Evolutionary conservation across 2,888 invertebrate genomes (phyloP).

Genomic region (Drosophila paucipuncta): DNA sequence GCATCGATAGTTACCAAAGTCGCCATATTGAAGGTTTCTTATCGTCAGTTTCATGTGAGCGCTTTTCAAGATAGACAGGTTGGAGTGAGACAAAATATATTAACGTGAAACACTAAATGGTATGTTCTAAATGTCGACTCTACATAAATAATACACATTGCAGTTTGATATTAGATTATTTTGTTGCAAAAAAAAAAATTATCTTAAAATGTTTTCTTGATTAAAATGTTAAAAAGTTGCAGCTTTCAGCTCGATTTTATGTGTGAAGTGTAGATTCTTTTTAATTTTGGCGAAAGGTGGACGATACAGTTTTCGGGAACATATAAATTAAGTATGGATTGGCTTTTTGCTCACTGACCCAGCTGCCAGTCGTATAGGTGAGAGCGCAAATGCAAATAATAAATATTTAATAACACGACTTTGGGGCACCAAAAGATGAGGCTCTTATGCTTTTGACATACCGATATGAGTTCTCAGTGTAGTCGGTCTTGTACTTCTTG

Average conservation of each 20-base stretch:
- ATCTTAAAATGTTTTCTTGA: not conserved
- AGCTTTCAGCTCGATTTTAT: not conserved
- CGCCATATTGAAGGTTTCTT: constrained; percentile 92
- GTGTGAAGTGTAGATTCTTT: not conserved
- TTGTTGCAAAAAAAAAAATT: not conserved
- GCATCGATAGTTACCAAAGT: constrained; percentile 96
- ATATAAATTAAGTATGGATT: not conserved
- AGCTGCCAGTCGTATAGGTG: constrained; percentile 46
- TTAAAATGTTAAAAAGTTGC: not conserved
- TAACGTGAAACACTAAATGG: constrained; percentile 10
- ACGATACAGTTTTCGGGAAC: constrained; percentile 22
- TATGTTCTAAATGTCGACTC: constrained; percentile 15
- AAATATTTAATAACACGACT: constrained; percentile 71
- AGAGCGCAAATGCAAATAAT: constrained; percentile 64
- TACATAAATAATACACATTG: not conserved
- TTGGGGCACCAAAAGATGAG: not conserved
- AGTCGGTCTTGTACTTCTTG: constrained; percentile 94
- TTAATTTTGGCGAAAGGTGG: not conserved
- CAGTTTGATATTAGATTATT: not conserved
- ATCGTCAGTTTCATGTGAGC: constrained; percentile 96
- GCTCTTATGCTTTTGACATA: constrained; percentile 70
- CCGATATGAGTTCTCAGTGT: constrained; percentile 94
- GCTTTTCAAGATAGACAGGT: constrained; percentile 84
- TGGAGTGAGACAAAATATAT: constrained; percentile 19
- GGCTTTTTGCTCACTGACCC: constrained; percentile 12